phyloP scores from a whole-genome alignment of 2,888 invertebrate species.

The Pristionchus exspectatus region DNA sequence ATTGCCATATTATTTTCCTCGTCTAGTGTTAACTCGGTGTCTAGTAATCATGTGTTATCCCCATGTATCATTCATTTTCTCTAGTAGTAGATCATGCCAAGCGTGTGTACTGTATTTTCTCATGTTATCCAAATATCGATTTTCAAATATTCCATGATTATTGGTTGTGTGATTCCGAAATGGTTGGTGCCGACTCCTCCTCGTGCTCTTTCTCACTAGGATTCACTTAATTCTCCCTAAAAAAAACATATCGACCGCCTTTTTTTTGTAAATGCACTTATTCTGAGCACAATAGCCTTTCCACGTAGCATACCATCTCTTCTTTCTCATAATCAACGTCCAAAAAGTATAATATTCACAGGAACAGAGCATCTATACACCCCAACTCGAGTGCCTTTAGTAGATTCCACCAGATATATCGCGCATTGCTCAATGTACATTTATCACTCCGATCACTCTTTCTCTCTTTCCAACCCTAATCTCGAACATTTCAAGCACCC shows the following conservation, averaged over 20 bases:
- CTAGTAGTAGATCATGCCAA: conserved; percentile 23
- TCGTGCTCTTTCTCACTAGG: not conserved
- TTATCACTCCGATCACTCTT: conserved; percentile 22
- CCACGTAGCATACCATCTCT: conserved; percentile 32
- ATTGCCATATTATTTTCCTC: conserved; percentile 41
- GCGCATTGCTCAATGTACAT: conserved; percentile 50
- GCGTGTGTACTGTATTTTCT: conserved; percentile 21
- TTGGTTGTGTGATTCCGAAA: conserved; percentile 26
- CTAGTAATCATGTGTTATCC: conserved; percentile 28
- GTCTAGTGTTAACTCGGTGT: conserved; percentile 24
- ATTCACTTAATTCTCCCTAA: conserved; percentile 11
- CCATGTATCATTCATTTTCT: not conserved
- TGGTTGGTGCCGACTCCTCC: conserved; percentile 47
- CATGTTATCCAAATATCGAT: conserved; percentile 16
- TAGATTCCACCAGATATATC: not conserved
- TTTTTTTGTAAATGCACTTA: conserved; percentile 35
- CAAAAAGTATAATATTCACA: not conserved
- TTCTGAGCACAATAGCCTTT: conserved; percentile 31
- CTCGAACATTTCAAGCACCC: conserved; percentile 41
- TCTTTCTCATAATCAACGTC: conserved; percentile 12
- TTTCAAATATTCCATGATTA: conserved; percentile 35
- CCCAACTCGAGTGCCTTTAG: conserved; percentile 52
- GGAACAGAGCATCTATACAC: not conserved
- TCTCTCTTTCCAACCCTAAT: conserved; percentile 30
- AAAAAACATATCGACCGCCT: not conserved